Evolutionary conservation across 2,797 vertebrate species (phyloP).

Genomic region (Oreochromis mossambicus): DNA sequence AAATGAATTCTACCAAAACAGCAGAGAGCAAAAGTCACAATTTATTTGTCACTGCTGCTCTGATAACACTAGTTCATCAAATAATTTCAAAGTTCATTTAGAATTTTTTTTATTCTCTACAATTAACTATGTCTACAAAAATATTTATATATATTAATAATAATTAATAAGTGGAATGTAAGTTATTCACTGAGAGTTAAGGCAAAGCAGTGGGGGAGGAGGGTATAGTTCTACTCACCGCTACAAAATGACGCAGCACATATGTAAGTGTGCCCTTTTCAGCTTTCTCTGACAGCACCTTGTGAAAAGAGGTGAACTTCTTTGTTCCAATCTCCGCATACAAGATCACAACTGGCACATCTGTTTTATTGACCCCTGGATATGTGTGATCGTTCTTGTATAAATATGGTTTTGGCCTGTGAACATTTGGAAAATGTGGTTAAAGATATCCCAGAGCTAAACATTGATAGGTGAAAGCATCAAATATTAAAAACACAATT

Average conservation of each 20-base stretch:
- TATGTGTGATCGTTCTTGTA: conserved; percentile 91
- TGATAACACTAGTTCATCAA: background rate
- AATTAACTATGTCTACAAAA: background rate
- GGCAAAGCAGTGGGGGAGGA: background rate
- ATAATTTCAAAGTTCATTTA: background rate
- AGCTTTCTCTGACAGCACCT: conserved; percentile 83
- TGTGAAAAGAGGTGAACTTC: conserved; percentile 88
- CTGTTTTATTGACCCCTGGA: conserved; percentile 78
- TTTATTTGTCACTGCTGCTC: background rate
- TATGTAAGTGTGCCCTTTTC: conserved; percentile 82
- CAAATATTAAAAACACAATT: background rate
- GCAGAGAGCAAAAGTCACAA: background rate
- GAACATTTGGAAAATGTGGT: conserved; percentile 36
- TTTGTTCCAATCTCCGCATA: conserved; percentile 96
- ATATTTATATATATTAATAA: background rate
- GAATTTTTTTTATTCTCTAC: background rate
- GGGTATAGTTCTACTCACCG: conserved; percentile 73
- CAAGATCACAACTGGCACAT: conserved; percentile 84
- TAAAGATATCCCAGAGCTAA: background rate
- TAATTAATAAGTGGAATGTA: background rate
- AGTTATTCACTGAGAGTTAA: background rate
- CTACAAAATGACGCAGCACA: conserved; percentile 90
- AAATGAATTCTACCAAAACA: background rate
- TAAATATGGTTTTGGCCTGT: conserved; percentile 87
- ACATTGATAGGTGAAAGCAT: background rate